Base-by-base conservation (phyloP, 2,113 vertebrate genomes). In the Variabilichromis moorii region DNA sequence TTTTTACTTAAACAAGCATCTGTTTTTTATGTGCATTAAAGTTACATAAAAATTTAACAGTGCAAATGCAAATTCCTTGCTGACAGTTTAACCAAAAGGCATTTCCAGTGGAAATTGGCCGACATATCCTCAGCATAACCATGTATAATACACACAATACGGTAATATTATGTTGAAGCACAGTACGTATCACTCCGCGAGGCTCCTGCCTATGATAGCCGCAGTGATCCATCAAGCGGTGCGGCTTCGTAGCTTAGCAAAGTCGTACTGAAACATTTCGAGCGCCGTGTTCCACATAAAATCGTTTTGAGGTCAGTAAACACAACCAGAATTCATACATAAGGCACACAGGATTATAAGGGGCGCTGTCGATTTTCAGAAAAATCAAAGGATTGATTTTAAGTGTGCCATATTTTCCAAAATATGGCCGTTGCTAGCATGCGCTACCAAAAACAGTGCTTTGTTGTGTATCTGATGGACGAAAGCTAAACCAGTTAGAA, bases 271-370 rank as follows among this genome's bases (percentile, higher is more conserved):
- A 33, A 33, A 33, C 7, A 33, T 33, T 33, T 33, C 31, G 7
- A 31, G 31, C 31, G 31, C 31, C 31, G 7, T 31, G 31, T 24
- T 0, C 0, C 5, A 53, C 0, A 53, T 53, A 53, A 53, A 53
- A 0, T 53, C 0, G 0, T 54, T 54, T 54, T 2, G 2, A 21
- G n/a, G n/a, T 54, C 54, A 55, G 21, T 14, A 26, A 55, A 55
- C 54, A 14, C 21, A 55, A 55, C 54, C 4, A 26, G 21, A 26
- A 3, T 57, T 14, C 7, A 57, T 14, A 26, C 54, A 8, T 57
- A 57, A 57, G 54, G 21, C 7, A 5, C 54, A 57, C 3, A 0
- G 21, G 54, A 5, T 8, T 57, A 8, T 55, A 55, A 57, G 12
- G 21, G 21, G 4, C 21, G 0, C 54, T 57, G 54, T 26, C 0